Conservation (phyloP, 1,140 invertebrate genomes). For the Aricia agestis region DNA sequence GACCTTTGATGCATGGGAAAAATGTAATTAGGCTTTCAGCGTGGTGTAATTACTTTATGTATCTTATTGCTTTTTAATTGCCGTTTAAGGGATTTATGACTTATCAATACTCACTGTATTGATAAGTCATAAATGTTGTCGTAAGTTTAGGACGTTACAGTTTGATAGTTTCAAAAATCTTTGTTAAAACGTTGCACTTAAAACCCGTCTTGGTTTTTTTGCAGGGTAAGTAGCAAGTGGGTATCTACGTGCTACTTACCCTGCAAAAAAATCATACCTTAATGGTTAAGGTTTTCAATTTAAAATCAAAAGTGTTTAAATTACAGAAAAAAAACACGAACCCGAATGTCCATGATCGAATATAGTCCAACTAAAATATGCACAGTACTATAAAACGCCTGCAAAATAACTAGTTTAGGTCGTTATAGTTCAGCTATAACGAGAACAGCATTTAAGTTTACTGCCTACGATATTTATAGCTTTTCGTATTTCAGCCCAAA, state of each 20-base stretch:
- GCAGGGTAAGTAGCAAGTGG: no score
- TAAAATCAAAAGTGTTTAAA: no score
- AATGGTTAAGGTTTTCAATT: no score
- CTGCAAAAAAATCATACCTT: no score
- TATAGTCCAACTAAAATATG: background rate
- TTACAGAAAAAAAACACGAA: background rate
- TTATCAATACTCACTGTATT: no score
- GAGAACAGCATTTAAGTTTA: conserved; percentile 23
- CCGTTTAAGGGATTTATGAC: background rate
- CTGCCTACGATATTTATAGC: conserved; percentile 20
- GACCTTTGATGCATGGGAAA: conserved; percentile 19
- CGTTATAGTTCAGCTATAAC: conserved; percentile 23
- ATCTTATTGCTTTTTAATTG: conserved; percentile 10
- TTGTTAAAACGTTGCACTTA: no score
- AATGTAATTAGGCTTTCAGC: conserved; percentile 20
- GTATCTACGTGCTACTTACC: no score
- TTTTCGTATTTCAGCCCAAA: conserved; percentile 21
- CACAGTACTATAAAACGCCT: background rate
- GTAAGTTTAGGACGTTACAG: no score
- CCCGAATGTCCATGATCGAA: background rate
- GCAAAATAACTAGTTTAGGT: conserved; percentile 18
- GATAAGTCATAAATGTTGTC: no score
- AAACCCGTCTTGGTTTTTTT: no score
- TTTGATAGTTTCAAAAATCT: no score
- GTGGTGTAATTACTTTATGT: background rate